These are phyloP conservation scores for Phyllostomus discolor DNA, from an alignment of 2,113 vertebrate genomes.

Conservation along the genomic window DNA sequence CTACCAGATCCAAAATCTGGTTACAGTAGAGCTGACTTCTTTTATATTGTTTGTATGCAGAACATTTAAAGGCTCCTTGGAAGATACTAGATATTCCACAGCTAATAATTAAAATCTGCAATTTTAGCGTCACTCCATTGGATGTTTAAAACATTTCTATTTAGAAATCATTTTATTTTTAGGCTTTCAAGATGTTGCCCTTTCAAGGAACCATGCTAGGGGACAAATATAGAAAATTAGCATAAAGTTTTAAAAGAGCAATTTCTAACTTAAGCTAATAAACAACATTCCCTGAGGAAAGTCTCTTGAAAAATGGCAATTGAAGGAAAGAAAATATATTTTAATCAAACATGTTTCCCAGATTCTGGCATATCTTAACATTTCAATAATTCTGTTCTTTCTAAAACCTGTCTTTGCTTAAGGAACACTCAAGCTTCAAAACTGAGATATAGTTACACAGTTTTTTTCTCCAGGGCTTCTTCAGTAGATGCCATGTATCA, in stretches of 20 bases:
- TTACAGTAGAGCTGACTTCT: slow-evolving; percentile 25
- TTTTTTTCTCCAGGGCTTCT: not conserved
- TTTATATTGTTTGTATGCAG: slow-evolving; percentile 14
- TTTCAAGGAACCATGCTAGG: slow-evolving; percentile 2
- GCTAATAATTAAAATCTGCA: slow-evolving; percentile 44
- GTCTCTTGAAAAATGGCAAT: not conserved
- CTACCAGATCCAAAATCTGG: slow-evolving; percentile 15
- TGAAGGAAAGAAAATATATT: not conserved
- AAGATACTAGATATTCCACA: not conserved
- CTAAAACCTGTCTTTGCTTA: not conserved
- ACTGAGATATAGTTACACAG: not conserved
- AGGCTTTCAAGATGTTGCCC: not conserved
- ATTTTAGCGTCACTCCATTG: slow-evolving; percentile 1
- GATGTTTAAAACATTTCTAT: not conserved
- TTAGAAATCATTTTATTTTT: slow-evolving; percentile 56
- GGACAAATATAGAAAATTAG: slow-evolving; percentile 8
- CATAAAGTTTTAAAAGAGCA: not conserved
- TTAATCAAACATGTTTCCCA: not conserved
- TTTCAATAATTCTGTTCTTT: not conserved
- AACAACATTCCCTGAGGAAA: not conserved
- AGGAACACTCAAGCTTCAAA: not conserved
- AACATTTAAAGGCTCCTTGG: slow-evolving; percentile 20
- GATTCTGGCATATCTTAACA: not conserved
- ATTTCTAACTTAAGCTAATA: not conserved
- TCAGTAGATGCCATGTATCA: not conserved